Percentiles rank a stretch among this genome's conserved stretches.
Conservation (phyloP, 2,113 vertebrate genomes). For the Helogale parvula region DNA sequence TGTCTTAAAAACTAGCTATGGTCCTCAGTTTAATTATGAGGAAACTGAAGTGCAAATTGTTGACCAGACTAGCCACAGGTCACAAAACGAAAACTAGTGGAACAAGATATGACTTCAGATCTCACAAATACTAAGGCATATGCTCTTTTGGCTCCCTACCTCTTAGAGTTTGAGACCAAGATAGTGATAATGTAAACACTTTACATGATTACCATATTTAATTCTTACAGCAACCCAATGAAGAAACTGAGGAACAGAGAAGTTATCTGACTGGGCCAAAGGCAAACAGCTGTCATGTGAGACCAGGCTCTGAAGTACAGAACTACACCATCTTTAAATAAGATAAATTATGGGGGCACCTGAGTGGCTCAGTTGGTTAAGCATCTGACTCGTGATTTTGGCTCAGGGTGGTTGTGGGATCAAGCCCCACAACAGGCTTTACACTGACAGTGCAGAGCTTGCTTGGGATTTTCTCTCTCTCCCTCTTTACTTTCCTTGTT, state of each 20-base stretch:
- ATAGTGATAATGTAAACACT: not conserved
- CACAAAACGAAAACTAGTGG: not conserved
- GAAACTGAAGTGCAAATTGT: not conserved
- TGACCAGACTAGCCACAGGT: not conserved
- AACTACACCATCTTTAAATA: not conserved
- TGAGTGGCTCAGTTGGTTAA: too few relatives aligned
- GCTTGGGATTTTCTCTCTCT: too few relatives aligned
- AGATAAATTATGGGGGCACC: not conserved
- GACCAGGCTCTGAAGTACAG: not conserved
- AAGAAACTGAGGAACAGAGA: not conserved
- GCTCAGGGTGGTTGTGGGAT: too few relatives aligned
- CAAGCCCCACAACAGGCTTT: too few relatives aligned
- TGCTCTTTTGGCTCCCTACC: not conserved
- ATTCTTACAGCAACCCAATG: not conserved
- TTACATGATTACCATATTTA: not conserved
- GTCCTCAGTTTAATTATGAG: constrained; percentile 29
- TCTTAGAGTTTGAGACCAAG: not conserved
- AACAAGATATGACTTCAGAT: not conserved
- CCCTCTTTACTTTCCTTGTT: too few relatives aligned
- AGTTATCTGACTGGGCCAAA: not conserved
- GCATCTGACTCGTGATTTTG: too few relatives aligned
- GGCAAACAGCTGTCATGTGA: not conserved
- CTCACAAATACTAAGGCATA: not conserved
- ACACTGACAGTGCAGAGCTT: too few relatives aligned
- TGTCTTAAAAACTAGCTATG: constrained; percentile 37